Base-by-base conservation (phyloP, 2,113 vertebrate genomes). In the Hyperopisus bebe region DNA sequence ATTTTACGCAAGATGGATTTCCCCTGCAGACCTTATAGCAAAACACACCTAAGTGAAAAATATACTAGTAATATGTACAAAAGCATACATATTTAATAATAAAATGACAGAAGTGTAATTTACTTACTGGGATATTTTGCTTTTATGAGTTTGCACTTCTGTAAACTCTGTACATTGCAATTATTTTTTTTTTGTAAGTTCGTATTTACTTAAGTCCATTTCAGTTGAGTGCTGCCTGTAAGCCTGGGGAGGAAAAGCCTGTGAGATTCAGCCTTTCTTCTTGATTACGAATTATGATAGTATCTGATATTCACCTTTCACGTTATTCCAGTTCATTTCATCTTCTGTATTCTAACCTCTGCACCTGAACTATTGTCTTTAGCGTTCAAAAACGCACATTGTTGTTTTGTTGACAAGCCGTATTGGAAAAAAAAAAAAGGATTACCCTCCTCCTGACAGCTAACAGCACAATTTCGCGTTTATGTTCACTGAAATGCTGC, bases 401-500 rank as follows among this genome's bases (percentile, higher is more conserved):
- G 21, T 48, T 50, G 88, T 51, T 84, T 62, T 84, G 48, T 55
- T 27, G 50, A 82, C 50, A 89, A 58, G 47, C 51, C 35, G 3
- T n/a, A 8, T 80, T 66, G 27, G 44, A 0, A 6, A 55, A 53
- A 58, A 17, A 46, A n/a, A 27, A 88, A 55, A 15, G 24, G 83
- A 86, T 86, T 19, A 53, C 48, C 50, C 27, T 51, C 48, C 50
- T 86, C 87, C 55, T 90, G 70, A 90, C 89, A 89, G 83, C 87
- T 90, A 85, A 82, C 83, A 89, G 89, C 88, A 90, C 39, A 89
- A 86, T 90, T 91, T n/a, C 35, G 55, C 74, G 83, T 86, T 83
- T 85, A 35, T 84, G 88, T 80, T 87, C 48, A 7, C 48, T n/a
- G 50, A 87, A 35, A 19, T 35, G 44, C 83, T 2, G 44, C 82